These are phyloP conservation scores for Conus ventricosus DNA, from an alignment of 1,140 invertebrate species.

Conservation along the genomic window DNA sequence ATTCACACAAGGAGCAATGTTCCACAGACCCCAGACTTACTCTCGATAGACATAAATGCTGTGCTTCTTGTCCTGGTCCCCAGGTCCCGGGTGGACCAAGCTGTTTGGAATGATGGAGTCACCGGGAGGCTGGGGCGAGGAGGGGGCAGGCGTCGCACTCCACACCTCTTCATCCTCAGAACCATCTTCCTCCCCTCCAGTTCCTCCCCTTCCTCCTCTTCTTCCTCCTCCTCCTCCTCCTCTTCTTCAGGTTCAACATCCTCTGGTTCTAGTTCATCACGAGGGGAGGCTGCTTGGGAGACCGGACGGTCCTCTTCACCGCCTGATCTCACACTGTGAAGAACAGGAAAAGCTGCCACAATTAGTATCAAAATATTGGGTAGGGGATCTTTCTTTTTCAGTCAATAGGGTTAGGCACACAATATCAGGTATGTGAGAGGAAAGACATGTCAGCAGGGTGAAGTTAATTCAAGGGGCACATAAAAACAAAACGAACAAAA, in stretches of 20 bases:
- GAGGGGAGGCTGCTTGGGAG: background rate
- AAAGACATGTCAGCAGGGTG: no score
- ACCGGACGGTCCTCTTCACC: slow-evolving; percentile 30
- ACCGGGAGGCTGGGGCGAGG: slow-evolving; percentile 26
- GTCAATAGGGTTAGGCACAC: no score
- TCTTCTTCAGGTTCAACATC: slow-evolving; percentile 13
- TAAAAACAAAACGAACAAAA: no score
- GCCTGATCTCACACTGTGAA: background rate
- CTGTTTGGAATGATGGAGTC: slow-evolving; percentile 51
- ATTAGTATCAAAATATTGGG: no score
- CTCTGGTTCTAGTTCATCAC: background rate
- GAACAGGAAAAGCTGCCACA: background rate
- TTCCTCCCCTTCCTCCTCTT: slow-evolving; percentile 26
- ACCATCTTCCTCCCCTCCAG: slow-evolving; percentile 25
- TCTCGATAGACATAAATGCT: slow-evolving; percentile 73
- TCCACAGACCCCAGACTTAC: slow-evolving; percentile 55
- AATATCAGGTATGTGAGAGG: no score
- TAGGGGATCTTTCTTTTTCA: no score
- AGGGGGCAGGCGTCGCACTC: slow-evolving; percentile 41
- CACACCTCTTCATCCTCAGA: slow-evolving; percentile 31
- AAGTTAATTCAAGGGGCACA: no score
- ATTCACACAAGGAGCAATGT: no score
- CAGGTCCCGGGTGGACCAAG: slow-evolving; percentile 47
- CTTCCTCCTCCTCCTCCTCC: slow-evolving; percentile 28
- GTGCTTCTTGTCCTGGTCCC: slow-evolving; percentile 58